Conservation (phyloP, 1,140 invertebrate genomes). For the Sarcophaga bullata region DNA sequence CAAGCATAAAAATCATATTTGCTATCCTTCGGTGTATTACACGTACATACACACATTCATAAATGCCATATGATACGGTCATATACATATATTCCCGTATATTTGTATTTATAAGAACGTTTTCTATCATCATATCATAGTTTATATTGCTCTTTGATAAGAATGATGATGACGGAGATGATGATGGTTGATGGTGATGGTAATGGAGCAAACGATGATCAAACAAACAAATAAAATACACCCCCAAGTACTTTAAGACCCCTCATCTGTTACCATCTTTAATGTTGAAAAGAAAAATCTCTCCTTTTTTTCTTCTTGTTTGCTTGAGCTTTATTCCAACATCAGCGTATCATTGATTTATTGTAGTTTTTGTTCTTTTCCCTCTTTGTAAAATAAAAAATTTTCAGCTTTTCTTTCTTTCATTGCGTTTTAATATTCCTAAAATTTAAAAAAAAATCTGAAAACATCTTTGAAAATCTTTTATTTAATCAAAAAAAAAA, state of each 20-base stretch:
- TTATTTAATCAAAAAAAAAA: no score
- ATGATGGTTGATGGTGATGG: neutral
- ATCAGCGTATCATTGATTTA: neutral
- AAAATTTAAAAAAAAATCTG: no score
- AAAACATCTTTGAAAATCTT: no score
- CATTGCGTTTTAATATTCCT: no score
- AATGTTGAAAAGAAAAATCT: neutral
- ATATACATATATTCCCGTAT: no score
- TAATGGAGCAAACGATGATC: neutral
- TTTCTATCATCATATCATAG: no score
- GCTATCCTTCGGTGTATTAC: neutral
- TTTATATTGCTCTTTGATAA: neutral
- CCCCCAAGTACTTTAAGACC: neutral
- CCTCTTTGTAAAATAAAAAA: neutral
- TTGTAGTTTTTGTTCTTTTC: neutral
- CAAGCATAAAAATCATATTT: neutral
- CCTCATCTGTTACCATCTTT: no score
- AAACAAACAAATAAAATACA: neutral
- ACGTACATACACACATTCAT: no score
- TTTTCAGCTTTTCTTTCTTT: no score
- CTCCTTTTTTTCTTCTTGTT: neutral
- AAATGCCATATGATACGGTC: no score
- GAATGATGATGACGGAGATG: neutral
- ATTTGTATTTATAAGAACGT: no score
- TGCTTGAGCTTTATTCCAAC: neutral